These are phyloP conservation scores for Zoanthus sansibaricus DNA, from an alignment of 92 coral and sea anemone species.

Conservation along the genomic window DNA sequence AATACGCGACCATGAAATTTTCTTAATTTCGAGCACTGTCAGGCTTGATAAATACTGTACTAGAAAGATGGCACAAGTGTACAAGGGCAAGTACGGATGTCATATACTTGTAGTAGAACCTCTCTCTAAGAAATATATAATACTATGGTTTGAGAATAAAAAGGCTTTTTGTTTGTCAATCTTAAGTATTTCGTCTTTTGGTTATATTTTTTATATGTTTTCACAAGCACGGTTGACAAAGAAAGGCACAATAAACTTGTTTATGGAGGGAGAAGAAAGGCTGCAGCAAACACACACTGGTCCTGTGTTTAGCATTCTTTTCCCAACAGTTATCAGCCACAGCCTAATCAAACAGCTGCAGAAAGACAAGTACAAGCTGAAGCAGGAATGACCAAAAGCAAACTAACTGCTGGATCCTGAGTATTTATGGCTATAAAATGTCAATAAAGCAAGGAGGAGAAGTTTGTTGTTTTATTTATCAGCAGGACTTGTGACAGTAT, in stretches of 20 bases:
- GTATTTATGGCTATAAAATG: background rate
- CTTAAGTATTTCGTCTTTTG: background rate
- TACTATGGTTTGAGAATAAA: background rate
- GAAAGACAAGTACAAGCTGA: background rate
- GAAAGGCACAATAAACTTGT: background rate
- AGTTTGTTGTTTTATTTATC: background rate
- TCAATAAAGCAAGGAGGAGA: background rate
- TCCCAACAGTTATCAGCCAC: background rate
- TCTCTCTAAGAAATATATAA: background rate
- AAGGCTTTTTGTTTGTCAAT: background rate
- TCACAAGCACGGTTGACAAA: background rate
- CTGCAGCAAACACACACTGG: background rate
- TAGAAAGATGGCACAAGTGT: background rate
- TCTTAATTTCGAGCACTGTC: too few species aligned
- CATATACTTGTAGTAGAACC: background rate
- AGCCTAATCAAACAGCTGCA: background rate
- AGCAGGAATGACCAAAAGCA: background rate
- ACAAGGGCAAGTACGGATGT: background rate
- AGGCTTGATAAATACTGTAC: background rate
- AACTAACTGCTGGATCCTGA: background rate
- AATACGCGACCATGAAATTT: too few species aligned
- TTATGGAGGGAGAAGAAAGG: background rate
- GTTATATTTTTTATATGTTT: background rate
- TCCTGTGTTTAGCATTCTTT: background rate
- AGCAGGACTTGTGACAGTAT: background rate